These are phyloP conservation scores for Megalurothrips usitatus DNA, from an alignment of 2,888 invertebrate genomes.

Conservation along the genomic window DNA sequence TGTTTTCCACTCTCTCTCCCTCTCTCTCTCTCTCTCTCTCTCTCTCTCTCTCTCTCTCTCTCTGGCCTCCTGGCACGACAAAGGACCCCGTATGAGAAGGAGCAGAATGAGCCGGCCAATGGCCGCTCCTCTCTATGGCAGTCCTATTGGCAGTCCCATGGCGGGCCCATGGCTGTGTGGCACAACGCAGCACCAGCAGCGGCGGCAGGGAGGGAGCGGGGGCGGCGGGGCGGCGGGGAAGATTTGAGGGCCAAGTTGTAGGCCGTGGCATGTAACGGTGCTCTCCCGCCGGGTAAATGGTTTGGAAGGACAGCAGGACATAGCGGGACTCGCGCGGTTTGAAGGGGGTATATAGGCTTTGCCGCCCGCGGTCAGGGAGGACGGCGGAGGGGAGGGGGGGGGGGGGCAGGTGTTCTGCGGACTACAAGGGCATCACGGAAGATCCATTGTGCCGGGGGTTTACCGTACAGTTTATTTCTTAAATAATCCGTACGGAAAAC, in stretches of 20 bases:
- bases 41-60: not conserved
- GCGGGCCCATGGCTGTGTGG: too few species aligned
- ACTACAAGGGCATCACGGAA: too few species aligned
- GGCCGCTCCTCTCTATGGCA: too few species aligned
- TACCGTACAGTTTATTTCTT: too few species aligned
- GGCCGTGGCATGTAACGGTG: conserved; percentile 13
- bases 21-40: conserved; percentile 10
- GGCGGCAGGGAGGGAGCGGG: not conserved
- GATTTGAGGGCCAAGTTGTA: conserved; percentile 16
- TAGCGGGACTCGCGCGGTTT: not conserved
- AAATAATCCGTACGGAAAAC: too few species aligned
- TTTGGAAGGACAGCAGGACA: not conserved
- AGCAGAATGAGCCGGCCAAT: too few species aligned
- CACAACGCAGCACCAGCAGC: not conserved
- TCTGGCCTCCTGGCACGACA: not conserved
- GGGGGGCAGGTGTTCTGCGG: too few species aligned
- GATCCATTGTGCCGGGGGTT: too few species aligned
- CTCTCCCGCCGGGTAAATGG: not conserved
- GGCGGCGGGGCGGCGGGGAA: not conserved
- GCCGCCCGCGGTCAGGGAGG: too few species aligned
- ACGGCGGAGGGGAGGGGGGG: too few species aligned
- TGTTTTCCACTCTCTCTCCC: conserved; percentile 4
- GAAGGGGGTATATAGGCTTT: not conserved
- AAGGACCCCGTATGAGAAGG: not conserved
- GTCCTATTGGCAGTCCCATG: too few species aligned